Conservation (phyloP, 2,113 vertebrate genomes). For the Grammomys surdaster region DNA sequence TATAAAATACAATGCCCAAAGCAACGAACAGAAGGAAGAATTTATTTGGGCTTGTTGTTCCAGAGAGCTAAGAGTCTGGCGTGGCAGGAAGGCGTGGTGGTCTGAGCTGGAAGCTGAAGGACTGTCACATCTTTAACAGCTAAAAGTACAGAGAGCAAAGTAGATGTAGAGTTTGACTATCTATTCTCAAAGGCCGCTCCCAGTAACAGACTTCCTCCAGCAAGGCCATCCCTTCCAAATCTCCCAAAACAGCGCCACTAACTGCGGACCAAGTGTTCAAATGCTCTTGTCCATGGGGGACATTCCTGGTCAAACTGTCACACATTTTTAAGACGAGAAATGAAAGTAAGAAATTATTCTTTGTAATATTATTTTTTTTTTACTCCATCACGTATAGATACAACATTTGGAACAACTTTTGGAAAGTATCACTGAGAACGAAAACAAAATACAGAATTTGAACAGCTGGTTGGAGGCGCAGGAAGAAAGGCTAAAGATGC, state of each 20-base stretch:
- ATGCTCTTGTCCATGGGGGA: background rate
- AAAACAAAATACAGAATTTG: conserved; percentile 88
- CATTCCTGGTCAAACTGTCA: background rate
- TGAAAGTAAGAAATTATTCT: conserved; percentile 5
- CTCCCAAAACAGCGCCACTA: background rate
- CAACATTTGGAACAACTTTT: conserved; percentile 88
- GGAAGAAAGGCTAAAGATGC: conserved; percentile 85
- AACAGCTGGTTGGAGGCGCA: conserved; percentile 90
- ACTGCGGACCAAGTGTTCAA: background rate
- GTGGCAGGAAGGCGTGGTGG: background rate
- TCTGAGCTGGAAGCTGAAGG: background rate
- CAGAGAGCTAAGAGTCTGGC: background rate
- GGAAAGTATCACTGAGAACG: conserved; percentile 87
- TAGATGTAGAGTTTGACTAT: background rate
- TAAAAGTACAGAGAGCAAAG: background rate
- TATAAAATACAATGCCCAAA: background rate
- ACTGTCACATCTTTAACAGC: background rate
- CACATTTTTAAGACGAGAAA: background rate
- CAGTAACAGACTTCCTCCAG: background rate
- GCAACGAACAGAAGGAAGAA: background rate
- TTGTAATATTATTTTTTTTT: background rate
- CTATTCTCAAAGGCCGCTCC: background rate
- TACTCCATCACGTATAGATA: conserved; percentile 84
- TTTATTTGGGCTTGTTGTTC: background rate
- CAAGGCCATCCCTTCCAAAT: background rate